phyloP scores from a whole-genome alignment of 2,113 vertebrate species.

The Neotoma lepida region DNA sequence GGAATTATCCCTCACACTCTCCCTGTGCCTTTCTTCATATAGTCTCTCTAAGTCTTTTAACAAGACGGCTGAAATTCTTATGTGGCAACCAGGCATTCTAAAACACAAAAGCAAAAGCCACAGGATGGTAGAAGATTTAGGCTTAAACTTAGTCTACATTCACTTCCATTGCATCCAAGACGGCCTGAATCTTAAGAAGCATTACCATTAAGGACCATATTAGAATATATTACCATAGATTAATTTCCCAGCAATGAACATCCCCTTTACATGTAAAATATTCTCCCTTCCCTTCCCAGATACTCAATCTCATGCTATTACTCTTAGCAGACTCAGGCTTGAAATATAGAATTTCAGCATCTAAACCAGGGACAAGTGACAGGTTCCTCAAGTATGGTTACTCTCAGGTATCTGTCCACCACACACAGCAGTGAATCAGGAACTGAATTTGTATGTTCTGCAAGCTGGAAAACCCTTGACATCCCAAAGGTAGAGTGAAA shows the following conservation, averaged over 20 bases:
- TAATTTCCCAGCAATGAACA: not conserved
- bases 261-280: not conserved
- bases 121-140: not conserved
- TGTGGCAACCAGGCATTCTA: not conserved
- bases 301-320: not conserved
- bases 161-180: not conserved
- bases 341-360: conserved; percentile 2
- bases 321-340: not conserved
- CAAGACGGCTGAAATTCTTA: not conserved
- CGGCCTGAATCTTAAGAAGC: not conserved
- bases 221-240: not conserved
- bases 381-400: not conserved
- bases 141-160: not conserved
- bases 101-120: not conserved
- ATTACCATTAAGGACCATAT: not conserved
- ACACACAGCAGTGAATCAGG: not conserved
- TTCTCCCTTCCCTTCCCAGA: not conserved
- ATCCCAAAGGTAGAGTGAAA: not conserved
- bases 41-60: not conserved
- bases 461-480: not conserved
- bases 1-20: not conserved
- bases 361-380: not conserved
- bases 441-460: not conserved
- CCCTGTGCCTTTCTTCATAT: not conserved
- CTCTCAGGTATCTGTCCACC: not conserved